A percentile compares a stretch with the other conserved stretches of the same genome.
Conservation (phyloP, 2,797 vertebrate genomes). For the Helostoma temminkii region DNA sequence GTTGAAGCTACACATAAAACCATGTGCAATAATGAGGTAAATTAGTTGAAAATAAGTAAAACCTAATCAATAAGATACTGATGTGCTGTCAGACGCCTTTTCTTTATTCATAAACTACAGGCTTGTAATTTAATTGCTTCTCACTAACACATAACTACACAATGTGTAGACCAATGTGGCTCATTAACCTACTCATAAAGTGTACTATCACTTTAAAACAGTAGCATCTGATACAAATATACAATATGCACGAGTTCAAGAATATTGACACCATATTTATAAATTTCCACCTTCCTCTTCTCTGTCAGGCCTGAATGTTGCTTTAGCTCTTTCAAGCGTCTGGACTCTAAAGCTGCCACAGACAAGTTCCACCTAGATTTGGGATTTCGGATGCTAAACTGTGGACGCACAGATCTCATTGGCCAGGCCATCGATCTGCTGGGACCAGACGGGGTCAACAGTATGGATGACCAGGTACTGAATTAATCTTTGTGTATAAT, state of each 20-base stretch:
- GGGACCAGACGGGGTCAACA: conserved; percentile 95
- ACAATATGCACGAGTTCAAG: background rate
- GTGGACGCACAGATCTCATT: conserved; percentile 96
- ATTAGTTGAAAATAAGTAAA: conserved; percentile 9
- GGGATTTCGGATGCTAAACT: conserved; percentile 98
- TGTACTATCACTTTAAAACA: conserved; percentile 21
- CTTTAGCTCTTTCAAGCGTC: conserved; percentile 94
- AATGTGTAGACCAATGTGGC: background rate
- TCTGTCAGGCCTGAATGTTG: conserved; percentile 89
- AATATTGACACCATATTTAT: background rate
- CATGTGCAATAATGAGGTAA: background rate
- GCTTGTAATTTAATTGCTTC: conserved; percentile 22
- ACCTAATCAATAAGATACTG: background rate
- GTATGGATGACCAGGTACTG: conserved; percentile 96
- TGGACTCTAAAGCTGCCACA: conserved; percentile 94
- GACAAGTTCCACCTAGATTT: conserved; percentile 96
- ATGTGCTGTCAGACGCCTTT: background rate
- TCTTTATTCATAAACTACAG: conserved; percentile 1
- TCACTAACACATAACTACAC: conserved; percentile 20
- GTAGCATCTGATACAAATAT: conserved; percentile 11
- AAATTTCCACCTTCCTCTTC: background rate
- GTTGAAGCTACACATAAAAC: background rate
- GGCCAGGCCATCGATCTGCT: conserved; percentile 92
- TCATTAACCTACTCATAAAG: conserved; percentile 34
- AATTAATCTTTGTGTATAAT: conserved; percentile 2